These are phyloP conservation scores for Deilephila elpenor DNA, from an alignment of 2,888 invertebrate species.

Conservation along the genomic window DNA sequence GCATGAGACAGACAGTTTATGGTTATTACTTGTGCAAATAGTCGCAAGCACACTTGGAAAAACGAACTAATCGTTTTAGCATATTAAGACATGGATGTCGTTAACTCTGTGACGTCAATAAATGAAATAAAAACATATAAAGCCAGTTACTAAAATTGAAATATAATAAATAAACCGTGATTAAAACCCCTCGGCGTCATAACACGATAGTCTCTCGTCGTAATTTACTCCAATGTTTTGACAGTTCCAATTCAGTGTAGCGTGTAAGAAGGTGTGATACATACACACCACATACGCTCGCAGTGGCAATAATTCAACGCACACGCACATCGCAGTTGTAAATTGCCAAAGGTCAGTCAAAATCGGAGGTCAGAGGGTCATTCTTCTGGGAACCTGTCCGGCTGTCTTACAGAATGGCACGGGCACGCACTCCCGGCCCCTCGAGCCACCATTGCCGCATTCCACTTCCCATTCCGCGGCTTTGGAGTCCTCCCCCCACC, in stretches of 20 bases:
- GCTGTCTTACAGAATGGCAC: no score
- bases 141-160: not conserved
- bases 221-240: not conserved
- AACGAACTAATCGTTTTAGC: no score
- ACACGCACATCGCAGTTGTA: slow-evolving; percentile 26
- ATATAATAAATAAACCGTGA: not conserved
- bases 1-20: not conserved
- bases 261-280: not conserved
- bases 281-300: not conserved
- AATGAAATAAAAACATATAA: no score
- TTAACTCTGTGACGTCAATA: no score
- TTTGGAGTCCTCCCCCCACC: no score
- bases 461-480: no score
- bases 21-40: not conserved
- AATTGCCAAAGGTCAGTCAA: no score
- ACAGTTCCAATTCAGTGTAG: not conserved
- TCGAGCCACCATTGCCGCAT: no score
- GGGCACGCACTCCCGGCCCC: no score
- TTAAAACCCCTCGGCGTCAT: not conserved
- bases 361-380: no score
- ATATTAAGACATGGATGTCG: no score
- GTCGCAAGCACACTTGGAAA: not conserved
- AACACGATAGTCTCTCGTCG: not conserved
- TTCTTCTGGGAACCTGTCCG: no score
- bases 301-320: slow-evolving; percentile 20